A percentile compares a stretch with the other conserved stretches of the same genome.
phyloP scores from a whole-genome alignment of 1,140 invertebrate species.

The Drosophila tristis region DNA sequence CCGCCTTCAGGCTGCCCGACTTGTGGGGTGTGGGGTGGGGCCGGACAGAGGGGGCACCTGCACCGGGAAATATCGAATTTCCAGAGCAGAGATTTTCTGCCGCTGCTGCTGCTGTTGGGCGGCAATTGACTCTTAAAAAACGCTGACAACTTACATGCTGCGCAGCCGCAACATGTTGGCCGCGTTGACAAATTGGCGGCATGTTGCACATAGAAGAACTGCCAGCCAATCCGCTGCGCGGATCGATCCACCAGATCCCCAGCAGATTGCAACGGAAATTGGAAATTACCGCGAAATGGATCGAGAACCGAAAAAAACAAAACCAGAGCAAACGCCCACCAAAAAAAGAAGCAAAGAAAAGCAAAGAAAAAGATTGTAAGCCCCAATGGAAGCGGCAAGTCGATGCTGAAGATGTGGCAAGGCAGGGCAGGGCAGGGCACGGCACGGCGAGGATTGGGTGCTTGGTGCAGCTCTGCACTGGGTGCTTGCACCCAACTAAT shows the following conservation, averaged over 20 bases:
- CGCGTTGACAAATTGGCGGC: conserved; percentile 73
- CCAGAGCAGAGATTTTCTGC: too few relatives aligned
- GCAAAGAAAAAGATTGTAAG: conserved; percentile 4
- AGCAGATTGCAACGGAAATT: conserved; percentile 65
- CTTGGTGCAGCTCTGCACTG: neutral
- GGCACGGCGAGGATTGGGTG: conserved; percentile 21
- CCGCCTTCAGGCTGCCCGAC: conserved; percentile 47
- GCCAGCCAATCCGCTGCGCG: conserved; percentile 9
- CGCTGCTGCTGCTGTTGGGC: conserved; percentile 38
- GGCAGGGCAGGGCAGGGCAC: neutral
- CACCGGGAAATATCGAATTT: conserved; percentile 1
- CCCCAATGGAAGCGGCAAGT: too few relatives aligned
- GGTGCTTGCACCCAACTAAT: conserved; percentile 60
- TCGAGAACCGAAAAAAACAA: conserved; percentile 3
- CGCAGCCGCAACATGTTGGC: conserved; percentile 65
- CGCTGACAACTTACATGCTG: conserved; percentile 76
- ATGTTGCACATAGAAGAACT: conserved; percentile 33
- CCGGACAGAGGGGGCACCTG: neutral
- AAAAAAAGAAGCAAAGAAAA: conserved; percentile 20
- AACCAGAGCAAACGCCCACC: conserved; percentile 64
- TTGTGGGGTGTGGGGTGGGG: conserved; percentile 62
- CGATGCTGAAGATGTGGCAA: too few relatives aligned
- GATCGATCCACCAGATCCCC: too few relatives aligned
- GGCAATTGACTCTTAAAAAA: conserved; percentile 81
- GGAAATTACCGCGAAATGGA: conserved; percentile 71